Conservation (phyloP, 2,113 vertebrate species). For the Tragulus kanchil region DNA sequence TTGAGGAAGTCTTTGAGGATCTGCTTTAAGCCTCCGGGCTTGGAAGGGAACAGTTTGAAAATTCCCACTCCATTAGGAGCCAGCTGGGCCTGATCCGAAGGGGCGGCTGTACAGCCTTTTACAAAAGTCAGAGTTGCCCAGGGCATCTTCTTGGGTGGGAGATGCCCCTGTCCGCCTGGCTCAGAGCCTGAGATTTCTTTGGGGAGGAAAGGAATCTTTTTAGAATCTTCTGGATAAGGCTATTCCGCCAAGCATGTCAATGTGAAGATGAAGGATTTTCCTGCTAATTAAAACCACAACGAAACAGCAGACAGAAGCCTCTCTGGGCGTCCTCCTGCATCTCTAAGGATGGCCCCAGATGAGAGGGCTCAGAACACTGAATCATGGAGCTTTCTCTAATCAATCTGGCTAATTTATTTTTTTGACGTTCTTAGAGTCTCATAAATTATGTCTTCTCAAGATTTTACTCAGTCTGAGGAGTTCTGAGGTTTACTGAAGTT, state of each 20-base stretch:
- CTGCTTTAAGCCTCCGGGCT: neutral
- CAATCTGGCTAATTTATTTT: neutral
- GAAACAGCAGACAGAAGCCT: neutral
- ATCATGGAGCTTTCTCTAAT: neutral
- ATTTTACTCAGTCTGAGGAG: neutral
- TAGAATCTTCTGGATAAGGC: neutral
- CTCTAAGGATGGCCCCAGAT: neutral
- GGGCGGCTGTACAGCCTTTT: neutral
- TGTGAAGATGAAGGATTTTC: neutral
- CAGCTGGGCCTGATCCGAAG: neutral
- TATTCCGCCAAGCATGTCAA: neutral
- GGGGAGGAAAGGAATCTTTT: neutral
- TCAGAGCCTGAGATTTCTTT: neutral
- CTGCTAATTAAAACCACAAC: neutral
- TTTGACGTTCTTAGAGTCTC: neutral
- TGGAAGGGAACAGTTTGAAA: neutral
- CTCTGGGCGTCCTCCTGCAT: neutral
- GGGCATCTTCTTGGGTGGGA: neutral
- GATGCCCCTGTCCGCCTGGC: neutral
- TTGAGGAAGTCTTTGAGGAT: slow-evolving; percentile 50
- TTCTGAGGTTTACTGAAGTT: neutral
- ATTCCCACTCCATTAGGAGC: neutral
- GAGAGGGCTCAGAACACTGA: neutral
- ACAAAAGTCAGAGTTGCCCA: neutral
- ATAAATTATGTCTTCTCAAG: neutral